These are phyloP conservation scores for Parazoanthus darwini DNA, from an alignment of 92 coral and sea anemone species.

Conservation along the genomic window DNA sequence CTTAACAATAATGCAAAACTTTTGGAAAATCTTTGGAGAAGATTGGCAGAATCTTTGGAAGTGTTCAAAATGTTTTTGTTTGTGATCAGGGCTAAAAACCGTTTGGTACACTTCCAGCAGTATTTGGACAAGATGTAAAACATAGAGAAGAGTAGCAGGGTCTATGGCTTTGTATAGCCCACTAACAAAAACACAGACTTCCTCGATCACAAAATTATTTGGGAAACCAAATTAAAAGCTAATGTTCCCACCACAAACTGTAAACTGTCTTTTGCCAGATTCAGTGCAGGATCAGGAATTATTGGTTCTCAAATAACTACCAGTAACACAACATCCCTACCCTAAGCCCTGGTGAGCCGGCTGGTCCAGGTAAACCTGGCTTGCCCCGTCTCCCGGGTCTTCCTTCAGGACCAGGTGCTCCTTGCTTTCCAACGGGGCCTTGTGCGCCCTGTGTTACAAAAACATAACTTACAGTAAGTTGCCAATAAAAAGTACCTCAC, in stretches of 20 bases:
- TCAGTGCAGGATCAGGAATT: not conserved
- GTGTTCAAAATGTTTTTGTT: too few relatives aligned
- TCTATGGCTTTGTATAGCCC: too few relatives aligned
- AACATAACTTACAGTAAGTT: not conserved
- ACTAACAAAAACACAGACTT: too few relatives aligned
- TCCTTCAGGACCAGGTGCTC: conserved; percentile 16
- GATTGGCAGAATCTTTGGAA: too few relatives aligned
- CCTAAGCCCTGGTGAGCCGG: not conserved
- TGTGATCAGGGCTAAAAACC: too few relatives aligned
- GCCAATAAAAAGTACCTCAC: not conserved
- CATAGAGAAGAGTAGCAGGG: too few relatives aligned
- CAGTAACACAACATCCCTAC: not conserved
- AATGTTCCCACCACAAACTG: not conserved
- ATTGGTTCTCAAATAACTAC: not conserved
- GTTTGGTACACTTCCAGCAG: too few relatives aligned
- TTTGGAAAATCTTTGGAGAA: too few relatives aligned
- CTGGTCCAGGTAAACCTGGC: not conserved
- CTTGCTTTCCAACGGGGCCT: conserved; percentile 5
- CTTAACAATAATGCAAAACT: too few relatives aligned
- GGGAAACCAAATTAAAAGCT: not conserved
- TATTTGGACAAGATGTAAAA: too few relatives aligned
- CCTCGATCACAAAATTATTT: too few relatives aligned
- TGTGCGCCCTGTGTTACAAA: not conserved
- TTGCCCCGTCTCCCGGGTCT: conserved; percentile 17
- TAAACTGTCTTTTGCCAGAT: not conserved